A percentile compares a stretch with the other conserved stretches of the same genome.
Conservation (phyloP, 2,888 invertebrate species). For the Gymnosoma rotundatum region DNA sequence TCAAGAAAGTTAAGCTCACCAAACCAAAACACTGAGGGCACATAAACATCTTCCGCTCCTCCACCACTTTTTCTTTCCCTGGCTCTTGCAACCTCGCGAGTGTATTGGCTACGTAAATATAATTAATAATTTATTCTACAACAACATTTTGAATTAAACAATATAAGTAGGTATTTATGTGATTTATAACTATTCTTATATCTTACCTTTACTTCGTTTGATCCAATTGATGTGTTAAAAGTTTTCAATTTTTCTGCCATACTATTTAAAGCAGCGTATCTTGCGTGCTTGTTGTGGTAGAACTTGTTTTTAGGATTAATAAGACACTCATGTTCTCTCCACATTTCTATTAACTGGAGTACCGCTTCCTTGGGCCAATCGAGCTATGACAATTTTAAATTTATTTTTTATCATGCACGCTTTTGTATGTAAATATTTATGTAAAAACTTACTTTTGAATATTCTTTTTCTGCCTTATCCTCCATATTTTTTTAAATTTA, state of each 20-base stretch:
- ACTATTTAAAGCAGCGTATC: background rate
- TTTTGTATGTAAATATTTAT: background rate
- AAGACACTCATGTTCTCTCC: background rate
- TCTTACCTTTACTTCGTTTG: background rate
- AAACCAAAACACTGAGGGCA: background rate
- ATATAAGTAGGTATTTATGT: background rate
- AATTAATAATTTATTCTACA: background rate
- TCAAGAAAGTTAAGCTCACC: background rate
- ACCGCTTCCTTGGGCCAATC: background rate
- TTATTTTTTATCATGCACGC: background rate
- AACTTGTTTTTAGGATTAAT: background rate
- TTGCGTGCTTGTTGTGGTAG: background rate
- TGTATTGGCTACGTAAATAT: background rate
- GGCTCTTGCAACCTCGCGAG: background rate
- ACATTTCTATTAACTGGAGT: background rate
- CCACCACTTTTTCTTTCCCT: background rate
- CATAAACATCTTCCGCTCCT: background rate
- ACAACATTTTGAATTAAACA: background rate
- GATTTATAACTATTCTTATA: background rate
- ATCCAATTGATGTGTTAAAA: background rate
- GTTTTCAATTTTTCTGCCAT: too few relatives aligned
- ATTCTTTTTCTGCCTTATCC: too few relatives aligned
- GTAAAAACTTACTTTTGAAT: background rate
- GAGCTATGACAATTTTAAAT: background rate
- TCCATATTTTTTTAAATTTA: too few relatives aligned